Evolutionary conservation across 64 coral and sea anemone species (phyloP), one percentile per base, ranked within the genome.

Genomic region (Dendronephthya gigantea): DNA sequence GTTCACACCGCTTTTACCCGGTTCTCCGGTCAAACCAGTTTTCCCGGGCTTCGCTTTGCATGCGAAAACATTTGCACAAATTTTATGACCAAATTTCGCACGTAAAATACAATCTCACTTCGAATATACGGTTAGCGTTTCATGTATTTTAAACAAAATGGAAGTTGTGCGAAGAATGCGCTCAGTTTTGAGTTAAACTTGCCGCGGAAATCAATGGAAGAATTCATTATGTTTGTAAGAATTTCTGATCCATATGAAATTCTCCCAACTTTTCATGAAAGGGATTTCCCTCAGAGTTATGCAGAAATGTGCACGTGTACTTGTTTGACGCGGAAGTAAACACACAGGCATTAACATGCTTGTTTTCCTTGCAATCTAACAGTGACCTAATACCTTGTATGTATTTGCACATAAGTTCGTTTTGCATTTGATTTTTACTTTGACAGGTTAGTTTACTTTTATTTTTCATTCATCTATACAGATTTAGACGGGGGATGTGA

Each of bases 1-100:
- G 95, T 98, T 98, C 90, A 89, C 89, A 98, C 95, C 95, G 95
- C 95, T 98, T 98, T 93, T 89, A 89, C 94, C 94, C 89, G 94
- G 88, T 93, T 93, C 85, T 89, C 93, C 92, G 95, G 93, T 93
- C 92, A 89, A 98, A 98, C 95, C 91, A 91, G 95, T 98, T 98
- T 98, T 48, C 83, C 75, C 69, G 55, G 66, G 40, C 47, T 92
- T 68, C 56, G 84, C 65, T 19, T 39, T 52, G 32, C 38, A 14
- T 50, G 15, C 15, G 32, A 4, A 79, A 39, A 39, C 27, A 79
- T 29, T 39, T 29, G 0, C 72, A 36, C 2, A 79, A 2, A 79
- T 79, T 33, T 36, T 16, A 15, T 33, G 30, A n/a, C 0, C 32
- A 34, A 35, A 79, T 79, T 34, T 79, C 2, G 10, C 19, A 8